Base-by-base conservation (phyloP, 2,888 invertebrate species). In the Oegoconia quadripuncta region DNA sequence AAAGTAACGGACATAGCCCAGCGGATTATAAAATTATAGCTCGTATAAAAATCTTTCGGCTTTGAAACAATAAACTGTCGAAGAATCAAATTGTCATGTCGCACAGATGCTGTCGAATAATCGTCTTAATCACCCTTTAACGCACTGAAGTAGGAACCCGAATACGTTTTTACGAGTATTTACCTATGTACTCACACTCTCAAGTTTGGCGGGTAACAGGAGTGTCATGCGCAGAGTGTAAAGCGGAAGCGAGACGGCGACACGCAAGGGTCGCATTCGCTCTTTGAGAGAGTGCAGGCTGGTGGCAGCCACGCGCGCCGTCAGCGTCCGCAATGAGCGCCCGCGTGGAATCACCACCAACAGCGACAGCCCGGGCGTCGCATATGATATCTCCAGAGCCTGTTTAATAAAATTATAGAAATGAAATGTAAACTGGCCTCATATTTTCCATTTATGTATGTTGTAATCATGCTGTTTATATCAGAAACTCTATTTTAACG, bases 181-280 rank as follows among this genome's bases (percentile, higher is more conserved):
- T n/a, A n/a, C n/a, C n/a, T n/a, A 8, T 12, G 13, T n/a, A 68
- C 77, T 63, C 55, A 88, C 88, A 41, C 57, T 57, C 50, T 74
- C 54, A 17, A 88, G 52, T 60, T 88, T 88, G 34, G 70, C 74
- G 2, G 83, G 84, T 35, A 88, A 48, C 26, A 88, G 49, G 12
- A 88, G 58, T 1, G 84, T 81, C 80, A 84, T 86, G 23, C 88
- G 80, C 15, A 88, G 63, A 3, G 87, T 83, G 44, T 74, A 88
- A 3, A 84, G 68, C 0, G 88, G 88, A 26, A 88, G 37, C 1
- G 70, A 72, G 22, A 70, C 74, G 1, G 80, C 78, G 3, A 82
- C 51, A 0, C 87, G 69, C 41, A 62, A 50, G 1, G 50, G 42
- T 6, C 45, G 56, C 74, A 84, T 73, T 11, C 44, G 50, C 6